Conservation (phyloP, 2,888 invertebrate species). For the Trachelus iudaicus region DNA sequence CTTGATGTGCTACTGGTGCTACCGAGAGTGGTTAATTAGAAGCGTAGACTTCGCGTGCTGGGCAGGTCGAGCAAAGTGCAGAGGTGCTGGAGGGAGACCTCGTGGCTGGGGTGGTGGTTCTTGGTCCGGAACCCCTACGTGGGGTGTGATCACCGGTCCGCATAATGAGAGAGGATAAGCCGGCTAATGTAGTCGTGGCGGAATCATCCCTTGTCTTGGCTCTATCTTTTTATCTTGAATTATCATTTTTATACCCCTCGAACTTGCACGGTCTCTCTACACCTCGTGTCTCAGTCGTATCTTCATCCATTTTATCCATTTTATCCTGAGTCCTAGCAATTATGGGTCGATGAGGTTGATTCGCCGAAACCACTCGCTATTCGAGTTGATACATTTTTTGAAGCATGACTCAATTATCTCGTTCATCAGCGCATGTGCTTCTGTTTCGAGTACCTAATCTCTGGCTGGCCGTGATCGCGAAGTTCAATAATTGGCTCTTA, state of each 20-base stretch:
- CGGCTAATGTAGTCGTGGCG: slow-evolving; percentile 44
- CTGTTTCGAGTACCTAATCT: neutral
- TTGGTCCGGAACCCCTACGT: neutral
- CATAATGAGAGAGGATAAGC: slow-evolving; percentile 51
- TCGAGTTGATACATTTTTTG: neutral
- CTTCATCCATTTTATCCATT: neutral
- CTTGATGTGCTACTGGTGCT: neutral
- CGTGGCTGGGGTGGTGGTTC: neutral
- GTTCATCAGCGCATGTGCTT: neutral
- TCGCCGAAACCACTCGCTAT: neutral
- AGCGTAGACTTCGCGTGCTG: neutral
- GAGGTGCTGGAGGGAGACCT: neutral
- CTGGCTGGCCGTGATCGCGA: neutral
- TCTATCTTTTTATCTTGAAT: slow-evolving; percentile 4
- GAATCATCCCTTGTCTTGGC: slow-evolving; percentile 35
- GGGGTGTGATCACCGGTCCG: slow-evolving; percentile 41
- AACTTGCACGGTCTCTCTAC: neutral
- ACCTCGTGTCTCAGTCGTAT: neutral
- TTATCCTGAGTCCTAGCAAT: neutral
- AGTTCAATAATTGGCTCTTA: neutral
- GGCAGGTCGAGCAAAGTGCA: neutral
- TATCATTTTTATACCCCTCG: slow-evolving; percentile 18
- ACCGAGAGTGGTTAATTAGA: neutral
- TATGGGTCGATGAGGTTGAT: neutral
- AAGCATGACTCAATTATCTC: neutral